Evolutionary conservation across 2,113 vertebrate genomes (phyloP).

Genomic region (Hippocampus zosterae): DNA sequence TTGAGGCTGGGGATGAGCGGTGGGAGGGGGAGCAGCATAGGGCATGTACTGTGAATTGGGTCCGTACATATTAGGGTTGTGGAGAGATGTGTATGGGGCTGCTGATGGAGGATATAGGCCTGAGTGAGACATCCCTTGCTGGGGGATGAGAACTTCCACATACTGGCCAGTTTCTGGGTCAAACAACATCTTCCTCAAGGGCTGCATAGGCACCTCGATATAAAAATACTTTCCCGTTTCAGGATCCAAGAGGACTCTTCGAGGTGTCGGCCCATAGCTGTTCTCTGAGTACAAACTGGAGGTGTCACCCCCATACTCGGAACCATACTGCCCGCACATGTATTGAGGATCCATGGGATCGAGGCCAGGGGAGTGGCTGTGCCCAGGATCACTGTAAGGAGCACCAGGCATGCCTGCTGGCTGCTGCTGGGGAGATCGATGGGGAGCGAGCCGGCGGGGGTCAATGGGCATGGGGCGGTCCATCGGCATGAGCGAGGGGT

Average conservation of each 20-base stretch:
- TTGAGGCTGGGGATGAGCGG: constrained; percentile 62
- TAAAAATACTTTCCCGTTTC: constrained; percentile 91
- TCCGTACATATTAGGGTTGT: constrained; percentile 73
- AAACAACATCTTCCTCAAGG: constrained; percentile 83
- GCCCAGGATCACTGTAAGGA: constrained; percentile 59
- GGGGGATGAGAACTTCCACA: constrained; percentile 87
- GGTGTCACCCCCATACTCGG: constrained; percentile 68
- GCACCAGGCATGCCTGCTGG: constrained; percentile 41
- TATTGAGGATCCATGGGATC: constrained; percentile 68
- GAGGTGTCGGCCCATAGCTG: constrained; percentile 58
- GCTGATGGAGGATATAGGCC: constrained; percentile 78
- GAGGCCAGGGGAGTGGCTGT: constrained; percentile 65
- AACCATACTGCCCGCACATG: constrained; percentile 66
- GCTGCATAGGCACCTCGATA: constrained; percentile 83
- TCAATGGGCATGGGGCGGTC: constrained; percentile 59
- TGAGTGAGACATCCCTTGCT: constrained; percentile 74
- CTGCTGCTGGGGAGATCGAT: constrained; percentile 68
- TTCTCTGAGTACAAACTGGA: constrained; percentile 70
- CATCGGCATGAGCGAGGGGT: constrained; percentile 56
- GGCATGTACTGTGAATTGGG: constrained; percentile 75
- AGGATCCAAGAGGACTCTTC: constrained; percentile 86
- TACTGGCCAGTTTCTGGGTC: constrained; percentile 93
- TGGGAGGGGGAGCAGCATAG: constrained; percentile 69
- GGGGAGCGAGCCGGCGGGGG: constrained; percentile 50
- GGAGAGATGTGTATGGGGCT: constrained; percentile 71